Base-by-base conservation (phyloP, 2,888 invertebrate species). In the Cecidostiba fungosa region DNA sequence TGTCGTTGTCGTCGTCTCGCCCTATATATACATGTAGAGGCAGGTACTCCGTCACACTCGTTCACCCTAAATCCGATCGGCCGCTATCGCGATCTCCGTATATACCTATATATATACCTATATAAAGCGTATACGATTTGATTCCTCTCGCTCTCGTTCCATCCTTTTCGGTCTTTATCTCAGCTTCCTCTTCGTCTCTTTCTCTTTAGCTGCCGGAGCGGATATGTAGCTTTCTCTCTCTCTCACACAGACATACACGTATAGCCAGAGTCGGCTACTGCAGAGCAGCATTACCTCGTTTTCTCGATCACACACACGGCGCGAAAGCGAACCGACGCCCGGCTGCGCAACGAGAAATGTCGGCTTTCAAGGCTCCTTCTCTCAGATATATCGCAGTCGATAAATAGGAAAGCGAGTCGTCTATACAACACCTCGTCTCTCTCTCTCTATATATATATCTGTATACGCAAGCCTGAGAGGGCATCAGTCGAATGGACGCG, bases 361-460 rank as follows among this genome's bases (percentile, higher is more conserved):
- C 32, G 62, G 81, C 77, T 81, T 72, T 85, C 81, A 62, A 47
- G 77, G 16, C 10, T 59, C 54, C 43, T 54, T 54, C 54, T 43
- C 36, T 26, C 77, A 83, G 62, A 86, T 86, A 77, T 86, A 80
- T 84, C 80, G 80, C 80, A 72, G 80, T 69, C 84, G 83, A 86
- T 86, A 83, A 86, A 86, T 86, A 83, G 84, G 78, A 80, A 80
- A 86, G 77, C 84, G 83, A 80, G 77, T 86, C 82, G 82, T 82
- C 82, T 77, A 79, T 83, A 78, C 79, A 80, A 77, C 79, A 76
- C 78, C 73, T 82, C 59, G 47, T 84, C 16, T 66, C 12, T 36
- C 6, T 5, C 4, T 77, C 32, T 74, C 66, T 66, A 66, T 50
- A 50, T 76, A 36, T 14, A 47, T 76, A 82, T 50, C 19, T 74